A percentile compares a stretch with the other conserved stretches of the same genome.
Evolutionary conservation across 2,113 vertebrate genomes (phyloP).

Genomic region (Macaca mulatta): DNA sequence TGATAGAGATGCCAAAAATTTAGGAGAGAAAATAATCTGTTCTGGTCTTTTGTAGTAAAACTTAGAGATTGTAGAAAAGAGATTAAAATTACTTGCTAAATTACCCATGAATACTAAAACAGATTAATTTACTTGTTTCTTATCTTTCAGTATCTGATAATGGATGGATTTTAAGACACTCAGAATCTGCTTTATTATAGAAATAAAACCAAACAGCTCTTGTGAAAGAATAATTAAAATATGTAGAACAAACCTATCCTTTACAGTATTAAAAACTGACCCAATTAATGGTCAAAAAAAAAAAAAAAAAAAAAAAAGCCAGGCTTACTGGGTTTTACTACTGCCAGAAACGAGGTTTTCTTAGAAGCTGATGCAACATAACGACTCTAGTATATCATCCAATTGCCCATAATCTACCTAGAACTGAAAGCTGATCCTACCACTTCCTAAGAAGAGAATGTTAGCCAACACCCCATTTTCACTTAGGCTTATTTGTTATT

Average conservation of each 20-base stretch:
- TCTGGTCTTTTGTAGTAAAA: background rate
- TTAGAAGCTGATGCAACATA: constrained; percentile 24
- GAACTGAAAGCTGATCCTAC: background rate
- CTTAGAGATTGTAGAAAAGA: background rate
- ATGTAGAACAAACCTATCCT: constrained; percentile 52
- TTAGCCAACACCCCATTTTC: constrained; percentile 38
- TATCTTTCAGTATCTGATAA: background rate
- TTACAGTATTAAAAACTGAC: constrained; percentile 54
- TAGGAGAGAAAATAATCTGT: background rate
- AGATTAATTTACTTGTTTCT: background rate
- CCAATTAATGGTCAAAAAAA: constrained; percentile 56
- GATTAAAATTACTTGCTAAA: background rate
- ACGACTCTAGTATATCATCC: background rate
- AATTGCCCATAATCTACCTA: constrained; percentile 51
- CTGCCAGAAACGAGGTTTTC: background rate
- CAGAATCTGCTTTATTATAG: constrained; percentile 65
- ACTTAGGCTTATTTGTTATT: constrained; percentile 58
- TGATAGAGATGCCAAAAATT: background rate
- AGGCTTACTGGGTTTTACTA: background rate
- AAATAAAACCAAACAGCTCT: constrained; percentile 61
- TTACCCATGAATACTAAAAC: background rate
- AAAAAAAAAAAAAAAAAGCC: constrained; percentile 52
- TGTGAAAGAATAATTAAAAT: constrained; percentile 47
- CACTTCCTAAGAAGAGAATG: constrained; percentile 1
- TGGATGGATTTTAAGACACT: constrained; percentile 59